A percentile compares a stretch with the other conserved stretches of the same genome.
phyloP scores from a whole-genome alignment of 92 coral and sea anemone species.

The Palythoa heliodiscus region DNA sequence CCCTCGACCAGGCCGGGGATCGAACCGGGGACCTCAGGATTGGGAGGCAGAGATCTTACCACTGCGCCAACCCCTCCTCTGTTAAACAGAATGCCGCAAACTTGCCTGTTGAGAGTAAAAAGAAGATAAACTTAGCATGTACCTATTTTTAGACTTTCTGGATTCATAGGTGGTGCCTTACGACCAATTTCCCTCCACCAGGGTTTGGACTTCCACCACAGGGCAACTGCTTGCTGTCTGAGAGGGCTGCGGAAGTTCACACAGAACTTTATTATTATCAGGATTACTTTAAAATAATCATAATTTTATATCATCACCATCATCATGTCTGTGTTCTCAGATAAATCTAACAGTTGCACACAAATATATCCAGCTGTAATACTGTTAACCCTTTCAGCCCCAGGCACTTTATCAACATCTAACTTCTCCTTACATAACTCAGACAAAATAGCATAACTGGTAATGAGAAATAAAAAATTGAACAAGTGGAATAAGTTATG shows the following conservation, averaged over 20 bases:
- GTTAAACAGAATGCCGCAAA: no score
- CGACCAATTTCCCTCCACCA: slow-evolving; percentile 73
- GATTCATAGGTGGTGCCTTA: slow-evolving; percentile 55
- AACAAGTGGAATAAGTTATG: no score
- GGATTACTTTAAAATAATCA: not conserved
- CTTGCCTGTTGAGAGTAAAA: not conserved
- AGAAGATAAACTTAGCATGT: not conserved
- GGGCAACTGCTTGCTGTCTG: slow-evolving; percentile 93
- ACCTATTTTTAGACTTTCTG: slow-evolving; percentile 40
- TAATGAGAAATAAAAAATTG: no score
- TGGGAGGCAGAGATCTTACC: no score
- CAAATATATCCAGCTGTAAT: no score
- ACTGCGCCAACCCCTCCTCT: no score
- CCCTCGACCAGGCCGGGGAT: no score
- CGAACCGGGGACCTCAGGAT: no score
- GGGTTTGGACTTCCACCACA: slow-evolving; percentile 99
- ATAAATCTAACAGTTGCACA: not conserved
- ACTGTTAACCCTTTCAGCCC: no score
- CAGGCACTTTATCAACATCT: not conserved
- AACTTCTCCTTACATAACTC: no score
- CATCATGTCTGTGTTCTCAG: not conserved
- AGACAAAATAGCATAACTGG: no score
- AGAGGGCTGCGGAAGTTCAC: slow-evolving; percentile 56
- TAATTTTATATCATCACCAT: not conserved
- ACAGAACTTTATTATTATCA: not conserved